Conservation (phyloP, 2,797 vertebrate species). For the Enteromius anoplus region DNA sequence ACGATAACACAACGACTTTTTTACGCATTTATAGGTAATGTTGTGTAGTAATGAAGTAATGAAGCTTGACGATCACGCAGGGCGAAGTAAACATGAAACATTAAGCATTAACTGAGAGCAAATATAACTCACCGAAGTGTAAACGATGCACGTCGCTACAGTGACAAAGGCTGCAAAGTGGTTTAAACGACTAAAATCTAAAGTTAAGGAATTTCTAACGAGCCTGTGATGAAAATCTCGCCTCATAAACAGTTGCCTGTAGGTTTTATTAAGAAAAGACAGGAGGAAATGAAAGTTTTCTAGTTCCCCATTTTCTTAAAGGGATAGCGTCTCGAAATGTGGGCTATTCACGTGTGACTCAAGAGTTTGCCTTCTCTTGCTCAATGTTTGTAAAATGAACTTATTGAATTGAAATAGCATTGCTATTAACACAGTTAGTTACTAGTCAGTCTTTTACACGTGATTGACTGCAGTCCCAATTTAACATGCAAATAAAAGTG, state of each 20-base stretch:
- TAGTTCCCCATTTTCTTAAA: slow-evolving; percentile 71
- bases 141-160: background rate
- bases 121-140: slow-evolving; percentile 27
- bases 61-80: background rate
- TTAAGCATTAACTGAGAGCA: slow-evolving; percentile 12
- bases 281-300: slow-evolving; percentile 71
- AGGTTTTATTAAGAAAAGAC: background rate
- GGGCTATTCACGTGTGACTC: background rate
- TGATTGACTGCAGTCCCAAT: background rate
- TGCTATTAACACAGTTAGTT: background rate
- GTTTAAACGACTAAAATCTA: background rate
- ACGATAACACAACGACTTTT: background rate
- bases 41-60: background rate
- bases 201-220: background rate
- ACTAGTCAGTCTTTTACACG: background rate
- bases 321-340: slow-evolving; percentile 28
- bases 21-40: background rate
- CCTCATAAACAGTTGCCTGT: background rate
- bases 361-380: background rate
- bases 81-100: background rate
- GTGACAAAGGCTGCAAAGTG: background rate
- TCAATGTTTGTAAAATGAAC: slow-evolving; percentile 9
- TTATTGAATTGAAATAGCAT: background rate
- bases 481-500: background rate
- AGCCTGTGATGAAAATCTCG: background rate